These are phyloP conservation scores for Neotoma lepida DNA, from an alignment of 2,113 vertebrate genomes.

Conservation along the genomic window DNA sequence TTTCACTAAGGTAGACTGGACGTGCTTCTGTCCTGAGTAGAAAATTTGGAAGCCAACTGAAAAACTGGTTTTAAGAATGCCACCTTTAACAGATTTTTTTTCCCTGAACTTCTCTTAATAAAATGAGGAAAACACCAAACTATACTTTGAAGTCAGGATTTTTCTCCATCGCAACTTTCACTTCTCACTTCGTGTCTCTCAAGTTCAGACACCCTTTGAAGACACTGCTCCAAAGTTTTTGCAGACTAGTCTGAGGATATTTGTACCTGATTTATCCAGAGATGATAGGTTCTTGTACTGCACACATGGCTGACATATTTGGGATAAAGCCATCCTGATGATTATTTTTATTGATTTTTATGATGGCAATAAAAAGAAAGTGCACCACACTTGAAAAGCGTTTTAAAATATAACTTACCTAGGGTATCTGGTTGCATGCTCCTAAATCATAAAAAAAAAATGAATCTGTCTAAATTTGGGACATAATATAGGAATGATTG, in stretches of 20 bases:
- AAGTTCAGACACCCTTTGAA: conserved; percentile 63
- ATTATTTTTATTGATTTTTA: conserved; percentile 71
- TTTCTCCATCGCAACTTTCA: conserved; percentile 46
- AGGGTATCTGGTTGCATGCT: neutral
- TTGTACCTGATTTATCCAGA: conserved; percentile 68
- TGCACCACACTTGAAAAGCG: conserved; percentile 4
- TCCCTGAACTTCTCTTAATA: neutral
- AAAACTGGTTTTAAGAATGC: conserved; percentile 10
- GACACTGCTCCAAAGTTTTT: conserved; percentile 45
- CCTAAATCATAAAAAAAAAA: conserved; percentile 31
- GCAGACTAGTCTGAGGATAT: conserved; percentile 41
- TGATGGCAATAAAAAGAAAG: conserved; percentile 29
- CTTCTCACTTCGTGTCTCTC: conserved; percentile 48
- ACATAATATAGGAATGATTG: conserved; percentile 57
- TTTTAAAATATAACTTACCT: neutral
- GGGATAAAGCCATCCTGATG: conserved; percentile 12
- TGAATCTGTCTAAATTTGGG: conserved; percentile 30
- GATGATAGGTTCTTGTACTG: neutral
- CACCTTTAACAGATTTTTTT: neutral
- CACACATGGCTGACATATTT: conserved; percentile 66
- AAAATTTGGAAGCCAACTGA: neutral
- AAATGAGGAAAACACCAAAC: neutral
- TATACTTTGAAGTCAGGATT: conserved; percentile 52
- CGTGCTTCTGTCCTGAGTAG: neutral
- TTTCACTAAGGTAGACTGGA: neutral